These are phyloP conservation scores for Baronia brevicornis DNA, from an alignment of 2,888 invertebrate genomes.

Conservation along the genomic window DNA sequence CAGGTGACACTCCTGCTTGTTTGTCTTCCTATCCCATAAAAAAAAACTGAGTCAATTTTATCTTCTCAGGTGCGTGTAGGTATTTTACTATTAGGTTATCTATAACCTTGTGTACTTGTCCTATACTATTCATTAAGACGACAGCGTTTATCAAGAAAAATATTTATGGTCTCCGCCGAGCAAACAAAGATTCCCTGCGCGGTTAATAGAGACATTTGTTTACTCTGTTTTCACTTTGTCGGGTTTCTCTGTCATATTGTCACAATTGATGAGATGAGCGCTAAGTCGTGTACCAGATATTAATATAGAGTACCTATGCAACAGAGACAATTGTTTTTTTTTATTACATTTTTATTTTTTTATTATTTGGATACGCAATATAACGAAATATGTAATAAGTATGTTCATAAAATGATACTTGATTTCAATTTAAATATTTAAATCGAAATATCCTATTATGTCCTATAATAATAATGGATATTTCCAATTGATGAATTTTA, in stretches of 20 bases:
- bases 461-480: no score
- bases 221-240: conserved; percentile 8
- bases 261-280: conserved; percentile 15
- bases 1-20: no score
- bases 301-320: conserved; percentile 3
- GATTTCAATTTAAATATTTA: no score
- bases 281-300: conserved; percentile 8
- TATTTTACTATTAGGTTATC: no score
- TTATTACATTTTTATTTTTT: not conserved
- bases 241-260: conserved; percentile 13
- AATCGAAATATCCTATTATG: no score
- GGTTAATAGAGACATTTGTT: conserved; percentile 17
- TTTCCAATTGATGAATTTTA: no score
- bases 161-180: conserved; percentile 13
- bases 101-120: no score
- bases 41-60: no score
- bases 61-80: no score
- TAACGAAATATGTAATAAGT: not conserved
- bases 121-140: no score
- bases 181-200: conserved; percentile 6
- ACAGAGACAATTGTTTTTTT: conserved; percentile 1
- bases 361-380: not conserved
- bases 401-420: no score
- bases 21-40: no score
- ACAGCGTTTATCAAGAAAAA: conserved; percentile 7